Evolutionary conservation across 2,888 invertebrate genomes (phyloP).

Genomic region (Candidula unifasciata): DNA sequence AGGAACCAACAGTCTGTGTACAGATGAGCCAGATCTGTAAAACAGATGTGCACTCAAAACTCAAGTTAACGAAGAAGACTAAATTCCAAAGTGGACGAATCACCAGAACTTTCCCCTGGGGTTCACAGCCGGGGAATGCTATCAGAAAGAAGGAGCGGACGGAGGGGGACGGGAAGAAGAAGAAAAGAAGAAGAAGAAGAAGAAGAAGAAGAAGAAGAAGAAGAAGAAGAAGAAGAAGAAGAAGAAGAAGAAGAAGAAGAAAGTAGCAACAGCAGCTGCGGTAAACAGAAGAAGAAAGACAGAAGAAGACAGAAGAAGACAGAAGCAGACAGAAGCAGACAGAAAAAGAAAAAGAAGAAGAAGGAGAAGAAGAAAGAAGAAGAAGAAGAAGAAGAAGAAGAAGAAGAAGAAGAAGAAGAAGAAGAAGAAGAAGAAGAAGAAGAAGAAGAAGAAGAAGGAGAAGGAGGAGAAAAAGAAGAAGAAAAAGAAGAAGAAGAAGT

Average conservation of each 20-base stretch:
- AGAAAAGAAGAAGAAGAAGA: neutral
- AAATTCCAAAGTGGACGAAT: too few species aligned
- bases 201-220: neutral
- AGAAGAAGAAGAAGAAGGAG: neutral
- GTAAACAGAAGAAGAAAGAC: neutral
- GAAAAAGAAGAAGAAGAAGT: neutral
- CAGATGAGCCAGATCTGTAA: too few species aligned
- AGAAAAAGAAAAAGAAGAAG: neutral
- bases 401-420: neutral
- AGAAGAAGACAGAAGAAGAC: neutral
- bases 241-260: neutral
- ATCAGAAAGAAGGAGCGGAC: neutral
- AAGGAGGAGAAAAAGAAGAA: neutral
- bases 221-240: neutral
- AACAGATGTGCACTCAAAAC: too few species aligned
- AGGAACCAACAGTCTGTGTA: too few species aligned
- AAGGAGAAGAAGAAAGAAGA: neutral
- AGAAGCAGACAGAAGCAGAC: neutral
- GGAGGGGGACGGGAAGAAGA: neutral
- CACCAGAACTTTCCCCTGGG: too few species aligned
- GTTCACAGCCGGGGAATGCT: neutral
- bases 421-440: neutral
- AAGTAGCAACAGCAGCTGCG: neutral
- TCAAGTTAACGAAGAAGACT: neutral
- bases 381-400: neutral